These are phyloP conservation scores for Tragelaphus strepsiceros DNA, from an alignment of 2,113 vertebrate species.

Conservation along the genomic window DNA sequence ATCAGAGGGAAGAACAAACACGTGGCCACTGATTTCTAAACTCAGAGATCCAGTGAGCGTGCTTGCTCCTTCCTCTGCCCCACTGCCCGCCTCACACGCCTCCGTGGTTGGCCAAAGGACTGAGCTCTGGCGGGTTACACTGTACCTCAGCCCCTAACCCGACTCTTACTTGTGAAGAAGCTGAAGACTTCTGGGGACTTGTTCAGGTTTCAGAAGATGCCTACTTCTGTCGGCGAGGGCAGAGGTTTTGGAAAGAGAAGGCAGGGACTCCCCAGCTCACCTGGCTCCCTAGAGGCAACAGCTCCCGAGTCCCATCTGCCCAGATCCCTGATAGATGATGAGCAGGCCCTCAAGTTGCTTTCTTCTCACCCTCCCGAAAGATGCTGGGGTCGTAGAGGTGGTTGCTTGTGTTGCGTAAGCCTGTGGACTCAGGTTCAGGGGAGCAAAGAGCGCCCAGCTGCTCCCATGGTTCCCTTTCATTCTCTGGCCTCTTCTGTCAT, in stretches of 20 bases:
- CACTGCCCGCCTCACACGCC: rapidly evolving
- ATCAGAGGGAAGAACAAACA: neutral
- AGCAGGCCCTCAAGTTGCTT: rapidly evolving
- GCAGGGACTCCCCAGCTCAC: neutral
- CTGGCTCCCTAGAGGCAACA: neutral
- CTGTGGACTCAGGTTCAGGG: neutral
- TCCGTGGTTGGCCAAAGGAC: neutral
- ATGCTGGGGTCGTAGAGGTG: neutral
- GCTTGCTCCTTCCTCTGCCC: neutral
- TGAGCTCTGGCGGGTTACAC: rapidly evolving
- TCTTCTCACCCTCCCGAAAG: neutral
- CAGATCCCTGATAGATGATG: neutral
- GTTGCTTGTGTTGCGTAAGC: neutral
- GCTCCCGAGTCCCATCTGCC: rapidly evolving
- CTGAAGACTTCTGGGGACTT: neutral
- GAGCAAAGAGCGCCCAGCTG: neutral
- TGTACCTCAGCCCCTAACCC: neutral
- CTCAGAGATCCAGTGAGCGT: neutral
- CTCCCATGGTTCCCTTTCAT: neutral
- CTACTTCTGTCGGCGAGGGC: neutral
- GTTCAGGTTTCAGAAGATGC: neutral
- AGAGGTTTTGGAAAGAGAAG: neutral
- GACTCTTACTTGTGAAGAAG: neutral
- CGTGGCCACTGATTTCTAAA: neutral
- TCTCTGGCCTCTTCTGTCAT: neutral